Evolutionary conservation across 2,113 vertebrate genomes (phyloP), one percentile per base, ranked within the genome.

Genomic region (Gymnocephalus cernua): DNA sequence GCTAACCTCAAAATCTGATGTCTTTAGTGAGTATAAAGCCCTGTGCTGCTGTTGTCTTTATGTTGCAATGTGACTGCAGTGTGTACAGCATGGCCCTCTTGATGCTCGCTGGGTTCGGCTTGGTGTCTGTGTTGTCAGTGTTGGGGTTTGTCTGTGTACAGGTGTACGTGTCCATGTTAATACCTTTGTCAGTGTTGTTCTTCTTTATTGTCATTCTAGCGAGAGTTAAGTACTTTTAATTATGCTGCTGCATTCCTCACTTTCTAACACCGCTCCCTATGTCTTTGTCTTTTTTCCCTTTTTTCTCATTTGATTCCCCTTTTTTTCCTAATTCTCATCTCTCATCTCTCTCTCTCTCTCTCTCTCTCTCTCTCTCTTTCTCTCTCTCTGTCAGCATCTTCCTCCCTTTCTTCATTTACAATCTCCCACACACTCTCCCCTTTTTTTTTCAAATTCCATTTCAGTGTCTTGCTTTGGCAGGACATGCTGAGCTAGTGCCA

Each of bases 401-500:
- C 86, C 76, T 82, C 71, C 67, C 75, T 88, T 86, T 87, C 85
- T 90, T 92, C 90, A 89, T 92, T 91, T 88, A 86, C 90, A 91
- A 88, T 92, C 88, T 83, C 88, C 87, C 78, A 83, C 86, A 79
- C 86, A 72, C 90, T 89, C 38, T 41, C 38, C 89, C 74, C 86
- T 86, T 85, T 86, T 32, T 32, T 83, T 84, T 80, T 92, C 88
- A 90, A 91, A 93, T 91, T 91, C 86, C 90, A 91, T 92, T 93
- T 91, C 88, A 81, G 91, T 93, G 92, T 93, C 91, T 92, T 90
- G 92, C 90, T 91, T 93, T 94, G 93, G 94, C 92, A 93, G 91
- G 90, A 94, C 88, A 92, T 91, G 93, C 92, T 94, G 93, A 94
- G 92, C 92, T 93, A 88, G 91, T 92, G 93, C 94, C 93, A 93